phyloP scores from a whole-genome alignment of 2,113 vertebrate species.

The Pantherophis guttatus region DNA sequence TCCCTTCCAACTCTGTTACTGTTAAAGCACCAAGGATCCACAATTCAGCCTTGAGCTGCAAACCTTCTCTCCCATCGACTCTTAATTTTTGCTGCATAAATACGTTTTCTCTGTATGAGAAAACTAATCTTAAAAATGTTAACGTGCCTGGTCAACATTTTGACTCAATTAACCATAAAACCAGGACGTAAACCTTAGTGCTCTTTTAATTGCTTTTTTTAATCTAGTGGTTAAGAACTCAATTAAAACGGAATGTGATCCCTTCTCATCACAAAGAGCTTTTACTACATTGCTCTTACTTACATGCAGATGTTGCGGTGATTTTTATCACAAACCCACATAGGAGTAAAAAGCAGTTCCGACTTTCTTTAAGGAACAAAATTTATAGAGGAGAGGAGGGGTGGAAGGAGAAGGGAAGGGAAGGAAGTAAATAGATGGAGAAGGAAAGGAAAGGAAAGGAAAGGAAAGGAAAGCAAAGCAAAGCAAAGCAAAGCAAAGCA shows the following conservation, averaged over 20 bases:
- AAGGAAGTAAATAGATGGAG: fast-evolving
- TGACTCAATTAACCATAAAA: background rate
- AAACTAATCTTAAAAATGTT: background rate
- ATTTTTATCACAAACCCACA: background rate
- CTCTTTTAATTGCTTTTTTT: background rate
- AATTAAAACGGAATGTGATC: background rate
- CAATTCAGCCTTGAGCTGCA: background rate
- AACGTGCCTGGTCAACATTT: background rate
- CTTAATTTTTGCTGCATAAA: background rate
- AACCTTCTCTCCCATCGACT: background rate
- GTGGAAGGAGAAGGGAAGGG: too few species aligned
- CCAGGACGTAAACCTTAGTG: background rate
- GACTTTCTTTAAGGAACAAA: background rate
- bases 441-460: background rate
- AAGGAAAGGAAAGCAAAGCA: too few species aligned
- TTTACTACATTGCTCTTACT: background rate
- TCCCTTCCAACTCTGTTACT: too few species aligned
- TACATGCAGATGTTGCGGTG: background rate
- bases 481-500: too few species aligned
- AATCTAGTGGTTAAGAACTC: background rate
- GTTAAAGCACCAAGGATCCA: background rate
- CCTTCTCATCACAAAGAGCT: background rate
- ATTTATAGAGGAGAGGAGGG: background rate
- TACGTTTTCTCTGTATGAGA: background rate
- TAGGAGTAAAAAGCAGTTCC: background rate